phyloP scores from a whole-genome alignment of 2,797 vertebrate species.

The Knipowitschia caucasica region DNA sequence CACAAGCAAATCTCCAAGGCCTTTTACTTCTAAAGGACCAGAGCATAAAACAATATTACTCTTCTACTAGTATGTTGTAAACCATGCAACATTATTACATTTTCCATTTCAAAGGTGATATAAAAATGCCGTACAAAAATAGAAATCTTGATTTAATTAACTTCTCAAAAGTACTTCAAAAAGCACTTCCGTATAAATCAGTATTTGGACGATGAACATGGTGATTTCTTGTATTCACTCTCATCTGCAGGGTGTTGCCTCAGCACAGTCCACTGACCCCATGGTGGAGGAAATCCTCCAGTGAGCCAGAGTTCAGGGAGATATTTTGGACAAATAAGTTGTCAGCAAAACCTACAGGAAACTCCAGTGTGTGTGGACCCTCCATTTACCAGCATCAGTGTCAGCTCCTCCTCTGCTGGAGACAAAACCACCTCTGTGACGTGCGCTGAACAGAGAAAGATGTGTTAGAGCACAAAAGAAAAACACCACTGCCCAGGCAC shows the following conservation, averaged over 20 bases:
- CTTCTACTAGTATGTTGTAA: neutral
- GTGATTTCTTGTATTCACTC: constrained; percentile 21
- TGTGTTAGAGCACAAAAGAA: neutral
- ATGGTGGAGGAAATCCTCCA: constrained; percentile 2
- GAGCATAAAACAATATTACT: no score
- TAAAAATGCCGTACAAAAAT: neutral
- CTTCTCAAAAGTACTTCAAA: no score
- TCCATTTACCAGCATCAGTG: constrained; percentile 15
- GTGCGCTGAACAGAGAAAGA: neutral
- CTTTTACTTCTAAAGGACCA: no score
- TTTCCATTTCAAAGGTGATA: neutral
- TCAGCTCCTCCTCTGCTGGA: neutral
- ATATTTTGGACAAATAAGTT: constrained; percentile 18
- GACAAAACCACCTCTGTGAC: constrained; percentile 7
- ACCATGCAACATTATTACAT: neutral
- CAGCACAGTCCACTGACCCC: constrained; percentile 10
- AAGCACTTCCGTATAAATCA: no score
- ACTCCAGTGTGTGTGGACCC: constrained; percentile 17
- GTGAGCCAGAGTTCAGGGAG: constrained; percentile 17
- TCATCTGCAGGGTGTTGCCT: constrained; percentile 40
- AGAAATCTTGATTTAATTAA: neutral
- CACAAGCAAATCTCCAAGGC: no score
- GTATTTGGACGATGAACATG: neutral
- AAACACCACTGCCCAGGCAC: neutral
- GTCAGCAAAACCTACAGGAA: constrained; percentile 20